Conservation (phyloP, 2,888 invertebrate species). For the Spodoptera exigua region DNA sequence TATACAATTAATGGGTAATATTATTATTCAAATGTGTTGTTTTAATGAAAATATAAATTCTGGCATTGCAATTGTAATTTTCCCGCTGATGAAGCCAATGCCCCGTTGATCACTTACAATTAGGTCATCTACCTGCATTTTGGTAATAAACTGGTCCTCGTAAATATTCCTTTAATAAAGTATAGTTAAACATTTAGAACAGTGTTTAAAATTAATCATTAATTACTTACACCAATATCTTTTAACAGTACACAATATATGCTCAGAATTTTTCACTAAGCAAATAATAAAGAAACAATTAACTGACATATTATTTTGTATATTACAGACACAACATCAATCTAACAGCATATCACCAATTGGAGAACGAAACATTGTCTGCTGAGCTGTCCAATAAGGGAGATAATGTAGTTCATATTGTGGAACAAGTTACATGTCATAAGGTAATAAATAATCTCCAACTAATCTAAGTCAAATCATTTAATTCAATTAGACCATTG, state of each 20-base stretch:
- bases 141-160: too few relatives aligned
- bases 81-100: too few relatives aligned
- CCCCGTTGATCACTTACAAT: too few relatives aligned
- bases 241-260: too few relatives aligned
- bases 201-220: too few relatives aligned
- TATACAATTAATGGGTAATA: constrained; percentile 91
- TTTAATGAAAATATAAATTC: too few relatives aligned
- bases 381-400: constrained; percentile 93
- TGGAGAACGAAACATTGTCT: constrained; percentile 96
- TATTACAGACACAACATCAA: constrained; percentile 91
- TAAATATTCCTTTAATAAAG: too few relatives aligned
- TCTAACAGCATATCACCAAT: constrained; percentile 94
- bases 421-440: constrained; percentile 93
- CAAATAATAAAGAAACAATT: too few relatives aligned
- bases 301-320: neutral
- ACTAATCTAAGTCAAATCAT: neutral
- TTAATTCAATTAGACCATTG: neutral
- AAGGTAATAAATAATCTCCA: constrained; percentile 68
- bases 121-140: too few relatives aligned
- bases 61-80: neutral
- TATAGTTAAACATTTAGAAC: too few relatives aligned
- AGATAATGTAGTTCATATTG: constrained; percentile 92
- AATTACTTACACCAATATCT: too few relatives aligned
- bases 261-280: too few relatives aligned
- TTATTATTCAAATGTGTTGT: constrained; percentile 6